phyloP scores from a whole-genome alignment of 2,888 invertebrate genomes.

The Nudaria mundana region DNA sequence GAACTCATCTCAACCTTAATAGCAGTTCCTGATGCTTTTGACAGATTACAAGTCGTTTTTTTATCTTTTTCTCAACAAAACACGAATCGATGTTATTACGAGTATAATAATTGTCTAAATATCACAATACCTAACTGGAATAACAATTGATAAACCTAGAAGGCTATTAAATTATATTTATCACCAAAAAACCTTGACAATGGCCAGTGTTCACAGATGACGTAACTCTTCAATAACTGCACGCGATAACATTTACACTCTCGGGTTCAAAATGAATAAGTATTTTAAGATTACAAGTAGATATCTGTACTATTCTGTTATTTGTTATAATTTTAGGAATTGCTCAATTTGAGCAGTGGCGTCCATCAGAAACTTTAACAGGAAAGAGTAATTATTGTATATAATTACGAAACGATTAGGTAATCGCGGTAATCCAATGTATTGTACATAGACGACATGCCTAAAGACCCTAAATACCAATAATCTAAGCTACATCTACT shows the following conservation, averaged over 20 bases:
- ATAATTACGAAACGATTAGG: no score
- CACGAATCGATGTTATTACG: background rate
- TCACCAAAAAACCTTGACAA: slow-evolving; percentile 29
- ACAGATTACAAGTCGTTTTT: background rate
- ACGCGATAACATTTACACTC: slow-evolving; percentile 29
- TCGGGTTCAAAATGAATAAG: slow-evolving; percentile 28
- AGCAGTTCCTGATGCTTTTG: no score
- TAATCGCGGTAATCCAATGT: no score
- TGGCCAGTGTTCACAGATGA: slow-evolving; percentile 24
- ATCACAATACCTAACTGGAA: slow-evolving; percentile 1
- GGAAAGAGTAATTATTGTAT: no score
- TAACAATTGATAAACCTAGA: slow-evolving; percentile 1
- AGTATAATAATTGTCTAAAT: background rate
- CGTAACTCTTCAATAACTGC: slow-evolving; percentile 20
- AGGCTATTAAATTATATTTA: slow-evolving; percentile 7
- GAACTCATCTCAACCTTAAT: no score
- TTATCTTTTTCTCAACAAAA: slow-evolving; percentile 1
- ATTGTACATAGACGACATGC: no score
- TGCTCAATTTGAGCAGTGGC: background rate
- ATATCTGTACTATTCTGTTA: slow-evolving; percentile 19
- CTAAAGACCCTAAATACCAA: no score
- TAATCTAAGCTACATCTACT: no score
- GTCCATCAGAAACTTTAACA: no score
- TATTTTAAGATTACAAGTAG: slow-evolving; percentile 4
- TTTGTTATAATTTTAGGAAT: slow-evolving; percentile 12